phyloP scores from a whole-genome alignment of 1,140 invertebrate species.

The Contarinia nasturtii region DNA sequence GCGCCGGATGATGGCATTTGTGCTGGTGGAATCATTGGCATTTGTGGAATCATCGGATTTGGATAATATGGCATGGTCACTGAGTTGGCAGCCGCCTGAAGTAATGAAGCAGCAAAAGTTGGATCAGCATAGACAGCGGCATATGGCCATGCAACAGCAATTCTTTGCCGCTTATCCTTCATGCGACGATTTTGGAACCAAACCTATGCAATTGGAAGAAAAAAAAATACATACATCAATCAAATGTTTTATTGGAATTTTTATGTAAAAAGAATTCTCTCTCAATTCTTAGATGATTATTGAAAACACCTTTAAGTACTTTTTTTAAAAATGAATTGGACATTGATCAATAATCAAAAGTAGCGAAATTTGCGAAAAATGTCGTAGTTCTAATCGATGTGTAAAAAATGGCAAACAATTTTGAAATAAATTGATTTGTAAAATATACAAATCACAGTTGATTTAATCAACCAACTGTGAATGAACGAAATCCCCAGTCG shows the following conservation, averaged over 20 bases:
- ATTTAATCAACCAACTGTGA: too few species aligned
- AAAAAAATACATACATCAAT: slow-evolving; percentile 6
- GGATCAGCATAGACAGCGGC: slow-evolving; percentile 83
- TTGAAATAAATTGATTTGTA: too few species aligned
- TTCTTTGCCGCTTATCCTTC: slow-evolving; percentile 92
- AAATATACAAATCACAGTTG: too few species aligned
- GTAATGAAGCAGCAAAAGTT: slow-evolving; percentile 71
- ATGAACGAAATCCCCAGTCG: too few species aligned
- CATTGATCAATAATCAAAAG: too few species aligned
- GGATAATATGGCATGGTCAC: slow-evolving; percentile 37
- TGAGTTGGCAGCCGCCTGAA: slow-evolving; percentile 66
- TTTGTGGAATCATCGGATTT: slow-evolving; percentile 25
- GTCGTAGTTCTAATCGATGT: too few species aligned
- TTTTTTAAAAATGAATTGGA: too few species aligned
- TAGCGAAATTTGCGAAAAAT: too few species aligned
- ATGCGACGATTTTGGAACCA: slow-evolving; percentile 99
- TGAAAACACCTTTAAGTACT: background rate
- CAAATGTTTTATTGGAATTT: background rate
- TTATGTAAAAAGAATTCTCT: background rate
- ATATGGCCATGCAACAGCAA: slow-evolving; percentile 88
- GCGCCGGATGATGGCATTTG: slow-evolving; percentile 19
- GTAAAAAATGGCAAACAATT: too few species aligned
- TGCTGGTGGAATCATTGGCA: slow-evolving; percentile 25
- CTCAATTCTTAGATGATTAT: background rate
- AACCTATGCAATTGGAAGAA: slow-evolving; percentile 41